Conservation (phyloP, 1,140 invertebrate species). For the Lordiphosa clarofinis region DNA sequence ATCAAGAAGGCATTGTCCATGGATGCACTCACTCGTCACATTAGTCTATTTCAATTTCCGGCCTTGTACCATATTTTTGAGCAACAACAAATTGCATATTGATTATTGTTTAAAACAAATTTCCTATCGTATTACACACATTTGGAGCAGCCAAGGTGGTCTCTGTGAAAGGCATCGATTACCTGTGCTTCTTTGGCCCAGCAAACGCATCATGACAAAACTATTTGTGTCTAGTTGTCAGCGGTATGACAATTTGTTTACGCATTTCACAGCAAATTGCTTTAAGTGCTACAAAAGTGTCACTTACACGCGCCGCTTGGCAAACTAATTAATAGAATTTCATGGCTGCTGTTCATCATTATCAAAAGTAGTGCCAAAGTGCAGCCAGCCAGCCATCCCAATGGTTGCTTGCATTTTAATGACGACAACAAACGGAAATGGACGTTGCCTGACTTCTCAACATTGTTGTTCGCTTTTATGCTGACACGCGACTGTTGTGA, state of each 20-base stretch:
- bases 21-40: constrained; percentile 12
- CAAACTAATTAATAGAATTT: constrained; percentile 65
- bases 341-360: constrained; percentile 19
- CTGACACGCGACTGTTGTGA: constrained; percentile 54
- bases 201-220: constrained; percentile 29
- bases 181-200: constrained; percentile 17
- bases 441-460: constrained; percentile 52
- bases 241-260: constrained; percentile 52
- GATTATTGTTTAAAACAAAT: constrained; percentile 27
- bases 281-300: constrained; percentile 66
- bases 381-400: constrained; percentile 32
- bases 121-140: constrained; percentile 53
- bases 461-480: constrained; percentile 66
- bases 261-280: constrained; percentile 58
- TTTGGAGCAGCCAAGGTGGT: constrained; percentile 36
- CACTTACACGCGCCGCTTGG: constrained; percentile 31
- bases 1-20: constrained; percentile 1
- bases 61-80: constrained; percentile 29
- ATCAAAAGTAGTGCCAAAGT: constrained; percentile 39
- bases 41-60: constrained; percentile 52
- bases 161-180: constrained; percentile 62
- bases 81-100: constrained; percentile 4
- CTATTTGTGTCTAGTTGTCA: constrained; percentile 48
- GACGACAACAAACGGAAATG: constrained; percentile 74
- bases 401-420: constrained; percentile 61